Conservation (phyloP, 2,113 vertebrate genomes). For the Ageneiosus marmoratus region DNA sequence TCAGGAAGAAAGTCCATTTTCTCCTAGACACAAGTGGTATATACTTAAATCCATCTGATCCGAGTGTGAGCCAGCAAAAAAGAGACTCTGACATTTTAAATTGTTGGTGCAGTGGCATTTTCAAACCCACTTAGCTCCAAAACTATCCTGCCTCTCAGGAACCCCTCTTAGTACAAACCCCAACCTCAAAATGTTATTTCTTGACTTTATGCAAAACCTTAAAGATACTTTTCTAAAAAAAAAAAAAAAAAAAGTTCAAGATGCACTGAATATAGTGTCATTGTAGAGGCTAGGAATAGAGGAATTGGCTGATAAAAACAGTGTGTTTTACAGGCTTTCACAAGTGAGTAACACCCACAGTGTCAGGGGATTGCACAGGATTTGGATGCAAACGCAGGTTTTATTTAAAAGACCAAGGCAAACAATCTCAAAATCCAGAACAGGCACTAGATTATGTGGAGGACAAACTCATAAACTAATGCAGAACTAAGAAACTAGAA, state of each 20-base stretch:
- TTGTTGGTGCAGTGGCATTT: neutral
- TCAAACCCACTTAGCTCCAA: neutral
- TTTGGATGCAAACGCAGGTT: neutral
- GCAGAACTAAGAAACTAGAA: neutral
- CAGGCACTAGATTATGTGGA: neutral
- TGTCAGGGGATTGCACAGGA: neutral
- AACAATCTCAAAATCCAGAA: neutral
- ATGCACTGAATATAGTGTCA: neutral
- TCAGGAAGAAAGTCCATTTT: too few relatives aligned
- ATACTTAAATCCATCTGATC: neutral
- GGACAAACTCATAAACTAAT: neutral
- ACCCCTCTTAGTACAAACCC: neutral
- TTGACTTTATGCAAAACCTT: neutral
- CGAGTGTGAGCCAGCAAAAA: neutral
- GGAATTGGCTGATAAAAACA: neutral
- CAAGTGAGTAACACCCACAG: constrained; percentile 3
- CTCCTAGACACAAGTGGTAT: too few relatives aligned
- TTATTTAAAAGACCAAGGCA: constrained; percentile 3
- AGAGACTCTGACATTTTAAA: neutral
- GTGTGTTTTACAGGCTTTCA: neutral
- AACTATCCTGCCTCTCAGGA: neutral
- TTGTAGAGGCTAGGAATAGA: neutral
- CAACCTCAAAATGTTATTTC: neutral
- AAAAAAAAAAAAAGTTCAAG: neutral
- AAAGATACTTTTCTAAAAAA: neutral